Base-by-base conservation (phyloP, 2,888 invertebrate genomes). In the Bimastos eiseni region DNA sequence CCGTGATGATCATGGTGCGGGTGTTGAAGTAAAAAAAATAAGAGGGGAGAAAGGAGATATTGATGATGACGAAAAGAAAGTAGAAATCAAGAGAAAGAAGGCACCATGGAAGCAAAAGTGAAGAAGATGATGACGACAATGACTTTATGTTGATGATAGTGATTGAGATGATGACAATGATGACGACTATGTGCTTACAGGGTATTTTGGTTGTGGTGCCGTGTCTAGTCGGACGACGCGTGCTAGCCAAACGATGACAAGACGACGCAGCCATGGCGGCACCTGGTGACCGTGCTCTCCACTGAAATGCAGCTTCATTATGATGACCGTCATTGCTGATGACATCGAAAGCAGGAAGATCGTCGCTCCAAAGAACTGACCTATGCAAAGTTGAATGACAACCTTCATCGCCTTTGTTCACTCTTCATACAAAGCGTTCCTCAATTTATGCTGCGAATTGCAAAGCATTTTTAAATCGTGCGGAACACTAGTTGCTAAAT, bases 241-340 rank as follows among this genome's bases (percentile, higher is more conserved):
- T 1, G 92, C 93, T 33, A 93, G 89, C 33, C 91, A 91, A 30
- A 91, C 92, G 17, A 93, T 91, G 44, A 92, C 92, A 13, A 93
- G 83, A 84, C 91, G 91, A 33, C 92, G 89, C 44, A 92, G 84
- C 93, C 92, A 93, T 19, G 91, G 38, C 11, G 93, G 93, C 30
- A 93, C 92, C 21, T 91, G 90, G 36, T 83, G 41, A 1, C 93
- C 93, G 36, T 92, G 92, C 70, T 92, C 92, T 19, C 93, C 93
- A 83, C 92, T 92, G 90, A 93, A 93, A 90, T 93, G 93, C 33
- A 93, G 89, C 91, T 93, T 93, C 91, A 93, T 91, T 15, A 93
- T 91, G 34, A 93, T 55, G 49, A 93, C 93, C 19, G 92, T 93
- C 91, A 93, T 91, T 21, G 91, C 92, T 21, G 93, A 90, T 19